Evolutionary conservation across 2,888 invertebrate species (phyloP).

Genomic region (Drosophila mettleri): DNA sequence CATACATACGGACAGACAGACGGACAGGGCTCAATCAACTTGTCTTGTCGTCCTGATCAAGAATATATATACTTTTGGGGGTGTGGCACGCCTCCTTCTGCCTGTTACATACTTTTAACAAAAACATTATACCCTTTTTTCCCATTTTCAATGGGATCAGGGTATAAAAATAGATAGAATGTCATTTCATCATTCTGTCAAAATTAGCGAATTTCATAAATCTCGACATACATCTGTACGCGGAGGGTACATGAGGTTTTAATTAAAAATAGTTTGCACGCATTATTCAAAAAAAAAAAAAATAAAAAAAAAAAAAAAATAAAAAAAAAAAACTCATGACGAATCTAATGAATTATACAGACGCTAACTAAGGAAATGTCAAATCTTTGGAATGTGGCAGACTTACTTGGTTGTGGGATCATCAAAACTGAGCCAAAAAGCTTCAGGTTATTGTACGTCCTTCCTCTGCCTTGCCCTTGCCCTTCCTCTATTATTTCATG

Average conservation of each 20-base stretch:
- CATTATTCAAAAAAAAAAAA: conserved; percentile 25
- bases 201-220: not conserved
- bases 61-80: no score
- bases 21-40: no score
- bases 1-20: no score
- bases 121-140: no score
- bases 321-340: conserved; percentile 34
- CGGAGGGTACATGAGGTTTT: conserved; percentile 15
- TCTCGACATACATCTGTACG: not conserved
- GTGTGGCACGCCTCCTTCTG: no score
- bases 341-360: conserved; percentile 43
- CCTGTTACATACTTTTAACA: no score
- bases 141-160: no score
- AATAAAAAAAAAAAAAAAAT: conserved; percentile 2
- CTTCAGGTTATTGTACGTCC: conserved; percentile 35
- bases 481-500: not conserved
- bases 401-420: conserved; percentile 31
- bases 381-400: conserved; percentile 39
- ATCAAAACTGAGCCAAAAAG: conserved; percentile 11
- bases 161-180: not conserved
- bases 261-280: conserved; percentile 60
- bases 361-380: conserved; percentile 24
- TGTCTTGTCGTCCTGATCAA: no score
- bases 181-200: not conserved
- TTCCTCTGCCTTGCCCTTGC: not conserved